These are phyloP conservation scores for Neotoma lepida DNA, from an alignment of 2,113 vertebrate species.

Conservation along the genomic window DNA sequence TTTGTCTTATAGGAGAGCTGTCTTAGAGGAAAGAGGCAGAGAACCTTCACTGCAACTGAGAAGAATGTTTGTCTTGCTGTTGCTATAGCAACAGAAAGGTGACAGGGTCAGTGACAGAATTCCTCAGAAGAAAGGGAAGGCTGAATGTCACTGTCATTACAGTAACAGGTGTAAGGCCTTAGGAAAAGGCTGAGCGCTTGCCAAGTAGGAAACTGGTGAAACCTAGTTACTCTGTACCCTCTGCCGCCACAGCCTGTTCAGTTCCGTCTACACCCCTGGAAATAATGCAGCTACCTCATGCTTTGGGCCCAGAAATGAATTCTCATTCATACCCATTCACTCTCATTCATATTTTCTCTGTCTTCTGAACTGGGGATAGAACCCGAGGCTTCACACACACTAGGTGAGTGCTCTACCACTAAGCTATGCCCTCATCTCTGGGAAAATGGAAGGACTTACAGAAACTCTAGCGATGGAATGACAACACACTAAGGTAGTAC, in stretches of 20 bases:
- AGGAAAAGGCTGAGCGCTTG: not conserved
- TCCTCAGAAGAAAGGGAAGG: conserved; percentile 65
- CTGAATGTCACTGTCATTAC: conserved; percentile 15
- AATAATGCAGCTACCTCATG: not conserved
- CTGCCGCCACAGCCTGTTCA: not conserved
- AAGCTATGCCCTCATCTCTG: not conserved
- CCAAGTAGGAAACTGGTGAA: not conserved
- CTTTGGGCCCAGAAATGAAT: not conserved
- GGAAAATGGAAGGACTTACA: not conserved
- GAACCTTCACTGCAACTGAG: not conserved
- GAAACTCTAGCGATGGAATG: not conserved
- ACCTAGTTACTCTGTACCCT: not conserved
- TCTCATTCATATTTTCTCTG: not conserved
- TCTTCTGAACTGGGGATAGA: not conserved
- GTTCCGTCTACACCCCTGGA: not conserved
- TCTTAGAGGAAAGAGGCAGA: conserved; percentile 43
- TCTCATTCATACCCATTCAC: not conserved
- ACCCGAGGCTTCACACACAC: not conserved
- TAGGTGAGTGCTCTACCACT: not conserved
- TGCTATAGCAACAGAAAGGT: conserved; percentile 64
- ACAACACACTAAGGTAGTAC: not conserved
- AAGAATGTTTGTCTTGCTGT: conserved; percentile 50
- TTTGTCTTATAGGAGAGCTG: not conserved
- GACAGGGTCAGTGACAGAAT: conserved; percentile 60
- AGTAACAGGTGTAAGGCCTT: conserved; percentile 52